phyloP scores from a whole-genome alignment of 2,888 invertebrate species.

The Cheilosia vulpina region DNA sequence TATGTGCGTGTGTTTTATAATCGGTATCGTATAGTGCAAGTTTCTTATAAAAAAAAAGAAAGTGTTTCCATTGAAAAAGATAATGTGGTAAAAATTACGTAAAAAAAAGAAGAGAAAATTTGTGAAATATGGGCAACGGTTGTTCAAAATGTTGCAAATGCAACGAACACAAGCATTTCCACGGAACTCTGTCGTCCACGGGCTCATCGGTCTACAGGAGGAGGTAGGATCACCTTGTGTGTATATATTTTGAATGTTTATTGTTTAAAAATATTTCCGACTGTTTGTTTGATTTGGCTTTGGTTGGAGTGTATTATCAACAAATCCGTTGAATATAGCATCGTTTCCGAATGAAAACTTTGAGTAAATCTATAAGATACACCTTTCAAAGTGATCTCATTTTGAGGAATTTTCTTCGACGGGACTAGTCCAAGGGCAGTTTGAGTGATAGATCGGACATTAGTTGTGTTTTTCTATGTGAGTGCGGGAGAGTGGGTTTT shows the following conservation, averaged over 20 bases:
- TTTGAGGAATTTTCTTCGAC: conserved; percentile 32
- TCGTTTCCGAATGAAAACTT: conserved; percentile 42
- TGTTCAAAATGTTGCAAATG: conserved; percentile 83
- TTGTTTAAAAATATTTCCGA: conserved; percentile 37
- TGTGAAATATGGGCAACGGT: conserved; percentile 82
- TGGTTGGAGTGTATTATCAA: conserved; percentile 40
- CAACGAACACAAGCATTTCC: conserved; percentile 81
- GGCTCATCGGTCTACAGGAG: conserved; percentile 82
- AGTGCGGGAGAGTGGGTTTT: conserved; percentile 4
- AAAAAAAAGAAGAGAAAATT: conserved; percentile 25
- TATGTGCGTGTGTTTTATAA: conserved; percentile 2
- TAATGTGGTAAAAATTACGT: conserved; percentile 13
- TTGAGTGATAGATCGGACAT: conserved; percentile 31
- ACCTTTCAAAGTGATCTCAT: conserved; percentile 61
- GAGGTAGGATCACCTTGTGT: conserved; percentile 79
- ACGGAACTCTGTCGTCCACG: conserved; percentile 81
- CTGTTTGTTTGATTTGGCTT: conserved; percentile 31
- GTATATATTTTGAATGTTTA: conserved; percentile 44
- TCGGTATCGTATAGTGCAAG: background rate
- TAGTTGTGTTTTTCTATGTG: conserved; percentile 9
- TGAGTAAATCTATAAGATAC: conserved; percentile 10
- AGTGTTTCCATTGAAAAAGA: conserved; percentile 18
- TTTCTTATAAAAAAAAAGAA: conserved; percentile 12
- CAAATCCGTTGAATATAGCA: conserved; percentile 31
- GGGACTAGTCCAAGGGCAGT: conserved; percentile 71